Evolutionary conservation across 2,797 vertebrate species (phyloP).

Genomic region (Gallinago nigripennis): DNA sequence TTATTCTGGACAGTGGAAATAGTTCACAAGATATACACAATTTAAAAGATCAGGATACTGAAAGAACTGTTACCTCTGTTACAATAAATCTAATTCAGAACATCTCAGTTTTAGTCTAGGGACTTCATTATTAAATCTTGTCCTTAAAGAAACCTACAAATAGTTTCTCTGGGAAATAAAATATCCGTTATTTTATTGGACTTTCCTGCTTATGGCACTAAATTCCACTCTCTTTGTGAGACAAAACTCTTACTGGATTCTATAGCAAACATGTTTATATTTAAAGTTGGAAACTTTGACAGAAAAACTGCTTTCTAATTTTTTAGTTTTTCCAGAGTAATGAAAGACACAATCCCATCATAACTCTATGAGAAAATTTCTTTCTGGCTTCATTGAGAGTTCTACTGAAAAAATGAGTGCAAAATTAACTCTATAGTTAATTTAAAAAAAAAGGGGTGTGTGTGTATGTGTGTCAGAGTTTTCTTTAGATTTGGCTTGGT

Average conservation of each 20-base stretch:
- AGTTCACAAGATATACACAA: conserved; percentile 48
- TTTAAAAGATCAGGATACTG: conserved; percentile 39
- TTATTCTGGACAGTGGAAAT: conserved; percentile 33
- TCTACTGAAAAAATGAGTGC: neutral
- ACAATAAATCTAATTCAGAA: conserved; percentile 41
- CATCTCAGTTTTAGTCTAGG: conserved; percentile 8
- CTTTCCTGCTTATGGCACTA: neutral
- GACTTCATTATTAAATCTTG: conserved; percentile 49
- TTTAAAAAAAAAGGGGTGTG: neutral
- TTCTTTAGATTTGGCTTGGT: neutral
- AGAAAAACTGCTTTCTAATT: neutral
- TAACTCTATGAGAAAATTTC: neutral
- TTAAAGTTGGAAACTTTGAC: neutral
- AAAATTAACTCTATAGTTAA: neutral
- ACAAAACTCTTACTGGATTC: neutral
- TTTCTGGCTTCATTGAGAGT: neutral
- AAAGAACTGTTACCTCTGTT: conserved; percentile 43
- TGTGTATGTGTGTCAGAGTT: neutral
- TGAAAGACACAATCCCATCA: neutral
- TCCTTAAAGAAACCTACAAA: conserved; percentile 22
- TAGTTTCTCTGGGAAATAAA: conserved; percentile 29
- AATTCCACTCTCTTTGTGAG: neutral
- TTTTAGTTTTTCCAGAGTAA: neutral
- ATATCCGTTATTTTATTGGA: neutral
- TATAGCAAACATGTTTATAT: neutral